Percentiles rank a stretch among this genome's conserved stretches.
Evolutionary conservation across 2,113 vertebrate genomes (phyloP).

Genomic region (Tonatia bakeri): DNA sequence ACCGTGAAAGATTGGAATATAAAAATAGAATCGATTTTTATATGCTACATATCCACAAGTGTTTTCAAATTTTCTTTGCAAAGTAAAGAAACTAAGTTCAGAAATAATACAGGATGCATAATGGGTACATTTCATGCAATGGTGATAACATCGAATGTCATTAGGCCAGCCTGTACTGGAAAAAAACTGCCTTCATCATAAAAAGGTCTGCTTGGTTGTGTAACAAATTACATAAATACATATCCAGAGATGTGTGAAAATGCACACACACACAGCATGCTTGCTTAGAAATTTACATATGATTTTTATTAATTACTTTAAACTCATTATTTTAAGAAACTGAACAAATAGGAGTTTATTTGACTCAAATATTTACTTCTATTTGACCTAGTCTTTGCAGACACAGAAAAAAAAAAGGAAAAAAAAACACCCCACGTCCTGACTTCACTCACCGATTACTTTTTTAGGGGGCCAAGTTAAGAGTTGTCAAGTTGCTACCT

Average conservation of each 20-base stretch:
- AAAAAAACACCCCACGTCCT: background rate
- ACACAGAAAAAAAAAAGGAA: background rate
- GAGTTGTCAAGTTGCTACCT: background rate
- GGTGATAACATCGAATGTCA: background rate
- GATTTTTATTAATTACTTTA: background rate
- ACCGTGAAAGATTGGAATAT: background rate
- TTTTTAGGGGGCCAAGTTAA: background rate
- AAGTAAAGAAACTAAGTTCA: background rate
- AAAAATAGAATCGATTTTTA: background rate
- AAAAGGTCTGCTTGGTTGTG: background rate
- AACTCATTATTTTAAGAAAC: background rate
- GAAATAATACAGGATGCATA: background rate
- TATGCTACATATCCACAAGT: background rate
- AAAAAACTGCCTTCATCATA: background rate
- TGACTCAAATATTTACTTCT: background rate
- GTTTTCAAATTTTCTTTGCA: background rate
- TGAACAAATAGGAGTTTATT: background rate
- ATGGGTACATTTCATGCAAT: background rate
- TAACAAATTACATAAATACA: background rate
- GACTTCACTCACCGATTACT: background rate
- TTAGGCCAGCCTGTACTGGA: accelerated
- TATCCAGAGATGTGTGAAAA: background rate
- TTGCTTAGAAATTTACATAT: background rate
- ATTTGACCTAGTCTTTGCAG: background rate
- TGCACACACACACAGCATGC: accelerated